Evolutionary conservation across 2,888 invertebrate genomes (phyloP).

Genomic region (Omphaloscelis lunosa): DNA sequence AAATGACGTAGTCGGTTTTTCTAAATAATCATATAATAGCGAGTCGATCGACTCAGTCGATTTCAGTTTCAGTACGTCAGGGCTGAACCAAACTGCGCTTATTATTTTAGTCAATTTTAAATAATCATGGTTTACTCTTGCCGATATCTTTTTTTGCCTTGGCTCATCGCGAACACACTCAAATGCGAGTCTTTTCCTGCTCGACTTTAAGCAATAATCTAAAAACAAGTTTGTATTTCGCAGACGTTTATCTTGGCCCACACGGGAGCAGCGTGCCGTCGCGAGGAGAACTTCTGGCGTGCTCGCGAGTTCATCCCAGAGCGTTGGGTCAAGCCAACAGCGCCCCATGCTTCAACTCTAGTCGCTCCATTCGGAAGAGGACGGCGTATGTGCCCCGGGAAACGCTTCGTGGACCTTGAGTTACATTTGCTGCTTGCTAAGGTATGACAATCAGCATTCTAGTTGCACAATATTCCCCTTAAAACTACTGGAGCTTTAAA

Average conservation of each 20-base stretch:
- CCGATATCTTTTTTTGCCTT: background rate
- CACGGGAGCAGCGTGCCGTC: constrained; percentile 95
- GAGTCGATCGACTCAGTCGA: background rate
- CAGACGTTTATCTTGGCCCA: constrained; percentile 95
- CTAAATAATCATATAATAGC: background rate
- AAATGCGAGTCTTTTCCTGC: background rate
- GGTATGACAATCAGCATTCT: constrained; percentile 73
- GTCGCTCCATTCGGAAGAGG: constrained; percentile 96
- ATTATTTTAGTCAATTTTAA: background rate
- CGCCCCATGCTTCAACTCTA: constrained; percentile 91
- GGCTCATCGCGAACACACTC: background rate
- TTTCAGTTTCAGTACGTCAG: background rate
- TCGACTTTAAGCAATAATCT: background rate
- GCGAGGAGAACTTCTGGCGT: constrained; percentile 93
- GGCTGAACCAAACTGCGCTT: background rate
- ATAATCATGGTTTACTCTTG: background rate
- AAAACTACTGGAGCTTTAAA: too few relatives aligned
- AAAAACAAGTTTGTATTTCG: constrained; percentile 53
- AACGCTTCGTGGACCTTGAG: constrained; percentile 95
- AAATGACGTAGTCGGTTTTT: background rate
- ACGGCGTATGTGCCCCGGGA: constrained; percentile 95
- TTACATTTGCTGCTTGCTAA: constrained; percentile 94
- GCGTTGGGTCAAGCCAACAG: constrained; percentile 92
- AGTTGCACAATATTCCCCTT: too few relatives aligned
- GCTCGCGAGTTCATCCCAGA: constrained; percentile 94